These are phyloP conservation scores for Cynopterus brachyotis DNA, from an alignment of 2,113 vertebrate genomes.

Conservation along the genomic window DNA sequence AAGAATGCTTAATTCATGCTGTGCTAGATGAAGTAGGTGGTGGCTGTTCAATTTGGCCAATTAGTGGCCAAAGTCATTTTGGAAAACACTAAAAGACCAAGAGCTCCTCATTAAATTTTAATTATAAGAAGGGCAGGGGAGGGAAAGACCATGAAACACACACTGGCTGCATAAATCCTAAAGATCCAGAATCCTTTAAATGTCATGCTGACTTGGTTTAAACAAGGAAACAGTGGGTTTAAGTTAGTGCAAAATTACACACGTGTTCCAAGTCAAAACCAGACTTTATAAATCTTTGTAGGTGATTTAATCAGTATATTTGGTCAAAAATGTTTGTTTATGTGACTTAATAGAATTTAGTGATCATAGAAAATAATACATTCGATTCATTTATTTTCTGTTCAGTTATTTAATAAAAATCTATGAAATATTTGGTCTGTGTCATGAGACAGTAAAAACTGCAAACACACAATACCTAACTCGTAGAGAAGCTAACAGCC, in stretches of 20 bases:
- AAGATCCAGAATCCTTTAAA: not conserved
- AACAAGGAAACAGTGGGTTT: not conserved
- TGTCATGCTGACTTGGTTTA: not conserved
- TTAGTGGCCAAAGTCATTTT: not conserved
- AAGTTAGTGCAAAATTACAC: not conserved
- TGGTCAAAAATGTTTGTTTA: not conserved
- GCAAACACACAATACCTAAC: not conserved
- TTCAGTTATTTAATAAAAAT: not conserved
- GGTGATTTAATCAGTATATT: not conserved
- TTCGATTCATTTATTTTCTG: not conserved
- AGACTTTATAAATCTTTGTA: not conserved
- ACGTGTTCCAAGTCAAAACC: not conserved
- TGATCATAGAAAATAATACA: not conserved
- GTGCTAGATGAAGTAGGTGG: slow-evolving; percentile 47
- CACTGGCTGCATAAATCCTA: not conserved
- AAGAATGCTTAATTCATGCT: slow-evolving; percentile 19
- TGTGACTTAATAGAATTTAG: not conserved
- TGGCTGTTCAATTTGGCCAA: slow-evolving; percentile 19
- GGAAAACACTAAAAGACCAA: not conserved
- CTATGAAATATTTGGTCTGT: not conserved
- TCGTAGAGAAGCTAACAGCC: not conserved
- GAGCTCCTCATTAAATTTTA: slow-evolving; percentile 47
- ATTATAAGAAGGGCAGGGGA: not conserved
- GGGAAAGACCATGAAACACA: not conserved
- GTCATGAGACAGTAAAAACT: not conserved